These are phyloP conservation scores for Amblyopsis hoosieri DNA, from an alignment of 2,797 vertebrate species.

Conservation along the genomic window DNA sequence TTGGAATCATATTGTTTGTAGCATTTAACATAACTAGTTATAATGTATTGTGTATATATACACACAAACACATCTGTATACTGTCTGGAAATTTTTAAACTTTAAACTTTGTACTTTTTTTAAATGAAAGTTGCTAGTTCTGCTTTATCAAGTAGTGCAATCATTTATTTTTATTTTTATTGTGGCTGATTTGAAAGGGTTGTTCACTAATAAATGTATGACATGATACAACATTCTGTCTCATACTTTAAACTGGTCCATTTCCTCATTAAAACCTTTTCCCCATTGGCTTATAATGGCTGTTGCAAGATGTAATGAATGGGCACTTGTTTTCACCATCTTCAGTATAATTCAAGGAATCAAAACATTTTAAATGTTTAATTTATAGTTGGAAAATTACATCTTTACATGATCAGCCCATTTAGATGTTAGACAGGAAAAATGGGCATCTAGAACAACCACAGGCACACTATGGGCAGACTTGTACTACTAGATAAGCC, in stretches of 20 bases:
- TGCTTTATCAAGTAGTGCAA: slow-evolving; percentile 99
- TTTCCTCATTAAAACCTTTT: too few relatives aligned
- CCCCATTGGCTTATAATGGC: too few relatives aligned
- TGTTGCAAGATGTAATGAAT: not conserved
- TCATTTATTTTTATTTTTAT: slow-evolving; percentile 99
- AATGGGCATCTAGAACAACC: slow-evolving; percentile 84
- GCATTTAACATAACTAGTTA: slow-evolving; percentile 99
- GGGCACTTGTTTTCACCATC: not conserved
- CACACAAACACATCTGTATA: slow-evolving; percentile 99
- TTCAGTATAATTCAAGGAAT: slow-evolving; percentile 46
- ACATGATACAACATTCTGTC: slow-evolving; percentile 79
- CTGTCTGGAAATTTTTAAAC: slow-evolving; percentile 99
- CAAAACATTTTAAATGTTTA: slow-evolving; percentile 82
- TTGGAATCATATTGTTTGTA: slow-evolving; percentile 99
- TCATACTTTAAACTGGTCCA: slow-evolving; percentile 2
- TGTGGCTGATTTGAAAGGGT: slow-evolving; percentile 99
- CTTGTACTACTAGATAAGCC: slow-evolving; percentile 87
- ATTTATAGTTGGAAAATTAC: slow-evolving; percentile 89
- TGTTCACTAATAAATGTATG: slow-evolving; percentile 99
- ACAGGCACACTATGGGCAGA: slow-evolving; percentile 92
- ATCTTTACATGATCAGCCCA: slow-evolving; percentile 83
- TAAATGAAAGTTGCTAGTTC: slow-evolving; percentile 99
- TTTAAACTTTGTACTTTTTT: slow-evolving; percentile 99
- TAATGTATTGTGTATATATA: slow-evolving; percentile 82
- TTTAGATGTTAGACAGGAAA: slow-evolving; percentile 81